Evolutionary conservation across 2,888 invertebrate species (phyloP).

Genomic region (Cephus nigrinus): DNA sequence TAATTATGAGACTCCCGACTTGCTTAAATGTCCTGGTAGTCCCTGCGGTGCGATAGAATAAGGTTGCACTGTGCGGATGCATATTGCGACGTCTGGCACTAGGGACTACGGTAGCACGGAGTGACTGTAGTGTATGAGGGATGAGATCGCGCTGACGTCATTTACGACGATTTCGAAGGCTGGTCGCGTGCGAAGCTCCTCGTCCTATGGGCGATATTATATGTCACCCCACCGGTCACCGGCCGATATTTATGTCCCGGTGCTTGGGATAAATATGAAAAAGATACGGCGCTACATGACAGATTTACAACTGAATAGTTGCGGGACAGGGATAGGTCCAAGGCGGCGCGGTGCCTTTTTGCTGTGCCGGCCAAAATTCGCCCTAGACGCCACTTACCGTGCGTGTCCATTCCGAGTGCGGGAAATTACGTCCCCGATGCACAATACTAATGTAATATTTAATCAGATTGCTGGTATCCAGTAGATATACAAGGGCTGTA

Average conservation of each 20-base stretch:
- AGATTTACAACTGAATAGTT: conserved; percentile 28
- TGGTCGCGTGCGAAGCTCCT: conserved; percentile 28
- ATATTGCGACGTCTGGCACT: background rate
- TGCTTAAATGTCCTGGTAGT: background rate
- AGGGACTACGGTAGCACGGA: background rate
- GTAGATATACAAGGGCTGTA: background rate
- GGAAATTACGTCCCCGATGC: background rate
- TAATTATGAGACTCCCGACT: background rate
- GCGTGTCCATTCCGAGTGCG: conserved; percentile 10
- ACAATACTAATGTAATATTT: background rate
- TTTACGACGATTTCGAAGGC: conserved; percentile 23
- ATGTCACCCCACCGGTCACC: conserved; percentile 40
- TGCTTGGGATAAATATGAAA: conserved; percentile 42
- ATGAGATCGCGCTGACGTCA: conserved; percentile 12
- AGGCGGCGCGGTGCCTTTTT: conserved; percentile 14
- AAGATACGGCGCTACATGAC: conserved; percentile 30
- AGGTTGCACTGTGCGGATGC: background rate
- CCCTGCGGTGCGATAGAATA: background rate
- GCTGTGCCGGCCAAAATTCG: conserved; percentile 1
- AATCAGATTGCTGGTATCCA: background rate
- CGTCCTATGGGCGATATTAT: conserved; percentile 36
- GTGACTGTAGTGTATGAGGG: background rate
- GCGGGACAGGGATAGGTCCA: conserved; percentile 10
- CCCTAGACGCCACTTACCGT: background rate
- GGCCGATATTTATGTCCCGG: conserved; percentile 44